Percentiles rank a stretch among this genome's conserved stretches.
These are phyloP conservation scores for Drosophila buzzatii DNA, from an alignment of 2,888 invertebrate species.

Conservation along the genomic window DNA sequence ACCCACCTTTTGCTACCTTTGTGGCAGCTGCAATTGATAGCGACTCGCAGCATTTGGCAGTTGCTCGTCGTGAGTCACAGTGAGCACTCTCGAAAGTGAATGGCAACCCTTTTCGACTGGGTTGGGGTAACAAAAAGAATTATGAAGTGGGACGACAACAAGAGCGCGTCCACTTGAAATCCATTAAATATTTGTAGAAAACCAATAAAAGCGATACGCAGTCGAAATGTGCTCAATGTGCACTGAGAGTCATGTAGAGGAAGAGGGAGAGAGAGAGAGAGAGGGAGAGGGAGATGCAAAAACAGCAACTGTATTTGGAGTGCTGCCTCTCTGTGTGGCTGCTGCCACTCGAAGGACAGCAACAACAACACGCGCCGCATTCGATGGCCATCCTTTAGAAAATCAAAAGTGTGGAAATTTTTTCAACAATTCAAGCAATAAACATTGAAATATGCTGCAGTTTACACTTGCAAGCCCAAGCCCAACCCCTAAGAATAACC, in stretches of 20 bases:
- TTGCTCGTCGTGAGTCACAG: constrained; percentile 34
- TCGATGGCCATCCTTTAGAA: constrained; percentile 65
- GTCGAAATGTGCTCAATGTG: constrained; percentile 33
- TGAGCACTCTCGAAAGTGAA: constrained; percentile 2
- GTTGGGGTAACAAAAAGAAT: constrained; percentile 30
- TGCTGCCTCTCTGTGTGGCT: constrained; percentile 22
- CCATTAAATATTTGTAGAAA: constrained; percentile 81
- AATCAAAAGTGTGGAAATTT: constrained; percentile 79
- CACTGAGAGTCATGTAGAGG: not conserved
- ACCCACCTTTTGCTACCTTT: not conserved
- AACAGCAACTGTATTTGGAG: constrained; percentile 74
- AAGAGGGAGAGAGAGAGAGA: constrained; percentile 47
- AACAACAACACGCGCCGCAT: constrained; percentile 78
- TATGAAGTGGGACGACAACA: constrained; percentile 79
- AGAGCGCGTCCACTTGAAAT: constrained; percentile 78
- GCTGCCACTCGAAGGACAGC: constrained; percentile 72
- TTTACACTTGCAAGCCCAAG: constrained; percentile 46
- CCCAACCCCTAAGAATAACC: not conserved
- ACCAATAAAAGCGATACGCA: constrained; percentile 76
- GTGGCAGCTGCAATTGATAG: constrained; percentile 42
- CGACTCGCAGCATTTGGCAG: constrained; percentile 26
- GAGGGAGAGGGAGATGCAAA: constrained; percentile 49
- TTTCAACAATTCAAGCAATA: constrained; percentile 57
- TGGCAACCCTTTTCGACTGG: constrained; percentile 41
- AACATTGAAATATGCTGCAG: constrained; percentile 67